phyloP scores from a whole-genome alignment of 1,140 invertebrate genomes.

The Temnothorax curvispinosus region DNA sequence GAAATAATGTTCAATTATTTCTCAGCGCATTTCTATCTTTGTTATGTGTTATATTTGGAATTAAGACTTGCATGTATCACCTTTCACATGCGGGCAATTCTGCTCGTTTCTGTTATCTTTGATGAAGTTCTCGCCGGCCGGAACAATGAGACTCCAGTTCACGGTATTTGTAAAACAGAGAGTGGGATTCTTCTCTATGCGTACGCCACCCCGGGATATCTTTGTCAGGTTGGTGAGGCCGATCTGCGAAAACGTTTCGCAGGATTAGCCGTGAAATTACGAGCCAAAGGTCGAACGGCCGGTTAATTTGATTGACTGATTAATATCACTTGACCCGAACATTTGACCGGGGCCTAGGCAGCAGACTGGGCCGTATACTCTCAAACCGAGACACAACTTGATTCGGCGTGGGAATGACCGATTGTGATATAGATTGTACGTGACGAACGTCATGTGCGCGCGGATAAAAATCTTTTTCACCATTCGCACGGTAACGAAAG shows the following conservation, averaged over 20 bases:
- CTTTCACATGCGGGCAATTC: constrained; percentile 61
- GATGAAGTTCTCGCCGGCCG: constrained; percentile 84
- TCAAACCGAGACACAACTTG: constrained; percentile 61
- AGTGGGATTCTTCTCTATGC: constrained; percentile 90
- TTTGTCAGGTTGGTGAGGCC: constrained; percentile 89
- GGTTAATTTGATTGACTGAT: constrained; percentile 74
- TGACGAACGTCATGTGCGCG: constrained; percentile 12
- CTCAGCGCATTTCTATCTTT: not conserved
- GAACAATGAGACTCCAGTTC: constrained; percentile 89
- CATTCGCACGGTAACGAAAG: not conserved
- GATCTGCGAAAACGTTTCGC: constrained; percentile 83
- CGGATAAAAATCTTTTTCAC: constrained; percentile 4
- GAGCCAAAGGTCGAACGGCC: constrained; percentile 64
- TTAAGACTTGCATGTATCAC: constrained; percentile 5
- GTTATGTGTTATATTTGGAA: not conserved
- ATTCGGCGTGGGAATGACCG: constrained; percentile 77
- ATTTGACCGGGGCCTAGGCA: constrained; percentile 66
- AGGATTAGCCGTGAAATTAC: constrained; percentile 56
- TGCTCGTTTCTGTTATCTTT: constrained; percentile 77
- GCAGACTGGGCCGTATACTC: constrained; percentile 55
- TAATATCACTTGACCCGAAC: constrained; percentile 71
- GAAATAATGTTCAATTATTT: not conserved
- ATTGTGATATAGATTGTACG: constrained; percentile 43
- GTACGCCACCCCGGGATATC: constrained; percentile 89
- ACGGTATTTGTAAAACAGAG: constrained; percentile 91